phyloP scores from a whole-genome alignment of 2,888 invertebrate genomes.

The Mamestra brassicae region DNA sequence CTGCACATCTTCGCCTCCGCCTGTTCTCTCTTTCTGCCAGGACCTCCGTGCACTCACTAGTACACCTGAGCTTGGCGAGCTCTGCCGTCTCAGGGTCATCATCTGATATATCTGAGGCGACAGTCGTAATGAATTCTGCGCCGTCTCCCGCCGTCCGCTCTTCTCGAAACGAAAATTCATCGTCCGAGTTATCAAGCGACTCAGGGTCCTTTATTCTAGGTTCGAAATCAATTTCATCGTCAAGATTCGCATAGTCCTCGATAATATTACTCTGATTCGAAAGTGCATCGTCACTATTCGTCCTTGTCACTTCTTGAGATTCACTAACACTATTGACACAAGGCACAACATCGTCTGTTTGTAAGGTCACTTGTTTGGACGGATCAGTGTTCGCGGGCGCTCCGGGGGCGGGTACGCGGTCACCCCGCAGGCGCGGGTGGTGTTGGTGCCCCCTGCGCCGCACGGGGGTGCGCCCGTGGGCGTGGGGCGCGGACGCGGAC shows the following conservation, averaged over 20 bases:
- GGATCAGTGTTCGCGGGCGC: constrained; percentile 78
- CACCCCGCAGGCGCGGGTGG: constrained; percentile 93
- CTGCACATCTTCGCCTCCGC: constrained; percentile 95
- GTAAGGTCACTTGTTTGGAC: constrained; percentile 89
- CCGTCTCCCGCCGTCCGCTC: constrained; percentile 87
- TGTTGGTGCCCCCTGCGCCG: constrained; percentile 94
- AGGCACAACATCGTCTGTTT: constrained; percentile 89
- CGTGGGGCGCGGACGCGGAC: constrained; percentile 91
- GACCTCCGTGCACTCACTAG: constrained; percentile 97
- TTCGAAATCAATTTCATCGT: constrained; percentile 84
- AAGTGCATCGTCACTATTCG: constrained; percentile 91
- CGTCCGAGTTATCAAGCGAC: constrained; percentile 83
- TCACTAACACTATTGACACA: constrained; percentile 91
- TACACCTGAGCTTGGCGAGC: constrained; percentile 96
- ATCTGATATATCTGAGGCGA: constrained; percentile 86
- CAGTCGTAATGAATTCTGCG: constrained; percentile 82
- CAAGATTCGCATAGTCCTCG: constrained; percentile 83
- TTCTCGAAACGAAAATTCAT: constrained; percentile 86
- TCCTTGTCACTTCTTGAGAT: constrained; percentile 90
- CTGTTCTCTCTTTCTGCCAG: constrained; percentile 96
- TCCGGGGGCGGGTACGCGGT: constrained; percentile 90
- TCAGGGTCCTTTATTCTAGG: constrained; percentile 79
- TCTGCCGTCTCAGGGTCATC: constrained; percentile 95
- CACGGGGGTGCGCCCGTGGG: constrained; percentile 91
- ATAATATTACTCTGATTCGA: constrained; percentile 85